phyloP scores from a whole-genome alignment of 1,140 invertebrate genomes.

The Drosophila ercepeae region DNA sequence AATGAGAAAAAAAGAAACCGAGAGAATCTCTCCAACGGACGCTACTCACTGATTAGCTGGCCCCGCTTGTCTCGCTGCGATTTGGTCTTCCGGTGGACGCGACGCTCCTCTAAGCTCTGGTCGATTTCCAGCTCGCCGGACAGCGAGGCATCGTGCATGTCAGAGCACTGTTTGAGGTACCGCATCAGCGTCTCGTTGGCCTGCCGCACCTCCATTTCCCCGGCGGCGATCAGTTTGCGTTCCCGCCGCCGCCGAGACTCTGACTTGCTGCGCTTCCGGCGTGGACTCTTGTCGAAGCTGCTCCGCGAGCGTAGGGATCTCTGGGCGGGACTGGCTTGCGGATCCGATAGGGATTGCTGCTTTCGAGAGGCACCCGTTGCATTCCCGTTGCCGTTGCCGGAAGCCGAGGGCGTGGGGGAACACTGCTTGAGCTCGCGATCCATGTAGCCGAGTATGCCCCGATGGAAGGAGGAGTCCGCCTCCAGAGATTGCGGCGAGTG shows the following conservation, averaged over 20 bases:
- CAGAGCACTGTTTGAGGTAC: conserved; percentile 83
- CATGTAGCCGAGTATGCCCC: conserved; percentile 80
- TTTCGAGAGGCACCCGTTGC: conserved; percentile 60
- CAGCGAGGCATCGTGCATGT: conserved; percentile 83
- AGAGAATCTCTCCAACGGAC: not conserved
- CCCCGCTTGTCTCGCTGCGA: conserved; percentile 83
- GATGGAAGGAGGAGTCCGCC: conserved; percentile 73
- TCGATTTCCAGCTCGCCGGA: conserved; percentile 83
- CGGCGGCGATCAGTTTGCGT: conserved; percentile 80
- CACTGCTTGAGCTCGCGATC: conserved; percentile 79
- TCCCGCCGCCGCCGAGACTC: conserved; percentile 78
- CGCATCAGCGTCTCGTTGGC: conserved; percentile 83
- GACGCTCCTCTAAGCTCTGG: conserved; percentile 78
- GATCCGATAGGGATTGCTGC: conserved; percentile 80
- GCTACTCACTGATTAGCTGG: conserved; percentile 78
- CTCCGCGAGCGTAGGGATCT: conserved; percentile 75
- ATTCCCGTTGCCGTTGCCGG: conserved; percentile 31
- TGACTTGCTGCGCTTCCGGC: conserved; percentile 83
- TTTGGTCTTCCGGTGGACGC: conserved; percentile 83
- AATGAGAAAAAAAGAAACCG: conserved; percentile 17
- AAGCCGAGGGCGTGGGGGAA: conserved; percentile 71
- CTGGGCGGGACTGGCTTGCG: conserved; percentile 83
- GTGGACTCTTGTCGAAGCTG: conserved; percentile 83
- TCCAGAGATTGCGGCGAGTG: conserved; percentile 68
- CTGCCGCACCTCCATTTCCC: conserved; percentile 83